Base-by-base conservation (phyloP, 2,113 vertebrate species). In the Campylorhamphus procurvoides region DNA sequence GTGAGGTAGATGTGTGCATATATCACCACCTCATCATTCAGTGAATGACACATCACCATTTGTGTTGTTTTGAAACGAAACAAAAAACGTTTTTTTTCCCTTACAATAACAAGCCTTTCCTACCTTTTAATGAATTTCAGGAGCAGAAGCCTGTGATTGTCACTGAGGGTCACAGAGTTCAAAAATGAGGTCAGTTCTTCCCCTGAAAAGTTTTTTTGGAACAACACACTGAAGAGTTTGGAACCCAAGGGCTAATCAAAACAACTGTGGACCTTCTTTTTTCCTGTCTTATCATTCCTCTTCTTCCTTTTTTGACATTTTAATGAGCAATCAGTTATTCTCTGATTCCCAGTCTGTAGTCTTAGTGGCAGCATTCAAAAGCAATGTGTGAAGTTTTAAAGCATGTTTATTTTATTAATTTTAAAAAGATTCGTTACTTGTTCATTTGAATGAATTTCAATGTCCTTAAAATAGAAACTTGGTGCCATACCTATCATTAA, bases 161-260 rank as follows among this genome's bases (percentile, higher is more conserved):
- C 84, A 56, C 33, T 52, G 58, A 60, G 42, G 35, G 74, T 87
- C 81, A 75, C 33, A 68, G 31, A 82, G 87, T 74, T 93, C 74
- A 91, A 42, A 75, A 59, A 79, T 72, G 69, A 93, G 81, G 79
- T 94, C 53, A 92, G 6, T 87, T 84, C 56, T 93, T 91, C 66
- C 69, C 60, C 59, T 71, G 24, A 82, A 90, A 93, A 63, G 25
- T 74, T 92, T 87, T 87, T 87, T 89, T 73, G 87, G 69, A 91
- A 29, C 56, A 87, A 71, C 56, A 63, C 8, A 19, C 15, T 84
- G 15, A 86, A 53, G 18, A 23, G 27, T 42, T 74, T 84, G 25
- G 50, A 47, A 52, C 27, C 6, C 35, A 64, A 63, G 20, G 35
- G 53, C 39, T 89, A 91, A 84, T 33, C 24, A 89, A 93, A 91